Base-by-base conservation (phyloP, 37 sponge, comb jelly and placozoan species). In the Trichoplax adhaerens region DNA sequence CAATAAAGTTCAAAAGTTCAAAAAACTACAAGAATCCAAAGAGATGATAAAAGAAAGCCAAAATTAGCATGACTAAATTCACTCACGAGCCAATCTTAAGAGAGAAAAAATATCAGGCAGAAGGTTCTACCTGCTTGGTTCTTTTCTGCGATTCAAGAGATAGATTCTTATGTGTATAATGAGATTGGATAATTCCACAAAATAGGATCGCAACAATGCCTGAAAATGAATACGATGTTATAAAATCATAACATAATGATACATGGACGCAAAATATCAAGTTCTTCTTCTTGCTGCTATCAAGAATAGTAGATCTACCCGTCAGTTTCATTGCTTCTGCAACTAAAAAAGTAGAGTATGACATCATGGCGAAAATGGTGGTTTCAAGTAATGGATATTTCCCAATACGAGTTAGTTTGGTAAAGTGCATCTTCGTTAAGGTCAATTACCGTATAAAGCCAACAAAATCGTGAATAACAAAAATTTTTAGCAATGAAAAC, bases 181-280 rank as follows among this genome's bases (percentile, higher is more conserved):
- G 88, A 5, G 96, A 87, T 67, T 94, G 96, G 69, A 83, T 81
- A 3, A 94, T 86, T 2, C 91, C 96, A 84, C 90, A 89, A 80
- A 94, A 94, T 62, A 94, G 77, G 46, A 94, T 80, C 48, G 91
- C 96, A 52, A 94, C 96, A 82, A 94, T 94, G 53, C 96, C 96
- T 79, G 71, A n/a, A 46, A 50, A 3, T 10, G 29, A 29, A 29
- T 29, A 29, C 29, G 29, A 29, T 29, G 29, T 29, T 29, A 29
- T 29, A 29, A 29, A 29, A 29, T 29, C 29, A 29, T 29, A 29
- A 29, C 29, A 29, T 29, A 29, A 29, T 29, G 29, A 29, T 29
- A 29, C 29, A 29, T 29, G 29, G 29, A 29, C 29, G 29, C 29
- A 29, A 29, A 29, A 29, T 29, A 29, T 29, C 29, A 29, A 29